Conservation (phyloP, 2,113 vertebrate species). For the Gobius niger region DNA sequence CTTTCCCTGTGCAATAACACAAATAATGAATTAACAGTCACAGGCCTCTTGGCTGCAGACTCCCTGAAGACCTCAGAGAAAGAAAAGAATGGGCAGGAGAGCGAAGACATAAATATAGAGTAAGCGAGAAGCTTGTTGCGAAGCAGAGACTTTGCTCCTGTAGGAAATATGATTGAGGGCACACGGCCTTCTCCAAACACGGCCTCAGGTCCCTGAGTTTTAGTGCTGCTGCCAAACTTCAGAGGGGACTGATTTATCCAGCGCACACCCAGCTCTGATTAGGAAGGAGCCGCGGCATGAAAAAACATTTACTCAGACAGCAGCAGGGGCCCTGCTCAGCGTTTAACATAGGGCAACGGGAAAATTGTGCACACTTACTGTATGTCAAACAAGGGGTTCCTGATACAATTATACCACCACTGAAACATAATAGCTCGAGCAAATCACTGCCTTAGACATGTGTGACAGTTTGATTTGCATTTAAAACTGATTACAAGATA, state of each 20-base stretch:
- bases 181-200: constrained; percentile 62
- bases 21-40: constrained; percentile 75
- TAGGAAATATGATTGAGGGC: constrained; percentile 71
- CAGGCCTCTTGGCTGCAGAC: constrained; percentile 58
- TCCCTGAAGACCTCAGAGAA: constrained; percentile 44
- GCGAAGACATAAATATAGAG: constrained; percentile 46
- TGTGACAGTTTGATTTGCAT: constrained; percentile 10
- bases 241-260: constrained; percentile 75
- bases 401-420: constrained; percentile 6
- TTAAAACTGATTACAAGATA: constrained; percentile 12
- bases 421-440: constrained; percentile 6
- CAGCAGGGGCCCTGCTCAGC: constrained; percentile 38
- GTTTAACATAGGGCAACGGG: constrained; percentile 19
- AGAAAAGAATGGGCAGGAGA: constrained; percentile 33
- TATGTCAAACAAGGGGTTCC: constrained; percentile 11
- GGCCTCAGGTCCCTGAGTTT: constrained; percentile 56
- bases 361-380: not conserved
- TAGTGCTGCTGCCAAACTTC: constrained; percentile 74
- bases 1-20: constrained; percentile 60
- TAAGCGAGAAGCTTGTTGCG: constrained; percentile 38
- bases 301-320: constrained; percentile 72
- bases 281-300: constrained; percentile 56
- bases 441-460: constrained; percentile 2
- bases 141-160: constrained; percentile 54
- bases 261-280: constrained; percentile 70